Evolutionary conservation across 2,113 vertebrate species (phyloP), one percentile per base, ranked within the genome.

Genomic region (Phaethon lepturus): DNA sequence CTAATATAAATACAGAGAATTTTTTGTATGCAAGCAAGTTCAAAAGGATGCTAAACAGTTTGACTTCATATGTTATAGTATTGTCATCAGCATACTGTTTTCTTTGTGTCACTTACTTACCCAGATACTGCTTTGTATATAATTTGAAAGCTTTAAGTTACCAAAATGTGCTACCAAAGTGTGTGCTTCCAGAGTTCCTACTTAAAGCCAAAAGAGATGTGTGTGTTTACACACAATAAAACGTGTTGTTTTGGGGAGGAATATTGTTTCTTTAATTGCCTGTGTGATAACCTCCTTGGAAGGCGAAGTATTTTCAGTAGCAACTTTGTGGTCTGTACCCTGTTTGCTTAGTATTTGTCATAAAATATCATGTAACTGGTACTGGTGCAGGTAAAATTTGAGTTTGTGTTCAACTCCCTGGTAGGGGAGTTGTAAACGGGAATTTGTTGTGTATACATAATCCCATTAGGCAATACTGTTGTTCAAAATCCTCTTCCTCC

Each of bases 381-480:
- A 56, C 35, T 40, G 44, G 80, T 2, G 0, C 60, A 96, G 68
- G 71, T 78, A 71, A 52, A 86, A 58, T 23, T 40, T 76, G 26
- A 88, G 77, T 85, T 93, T 58, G 4, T 10, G 6, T 80, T 88
- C 83, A 66, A 7, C 42, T 62, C 29, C 5, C 25, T 0, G 7
- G 63, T 62, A 53, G 69, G 25, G 20, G 29, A 67, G 33, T 58
- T 91, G 56, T 91, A 62, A 83, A 84, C 58, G 73, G 83, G 66
- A 86, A 82, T 35, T 60, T 60, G 62, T 60, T 96, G 91, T 78
- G n/a, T 86, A 11, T 49, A 42, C 40, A 19, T 56, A 86, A 91
- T 71, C 67, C 87, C 38, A 17, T 83, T 88, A 85, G 86, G 73
- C 59, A 88, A 81, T 95, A 55, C 64, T 75, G 38, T 94, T 92